Evolutionary conservation across 2,797 vertebrate genomes (phyloP), one percentile per base, ranked within the genome.

Genomic region (Hippopotamyrus pictus): DNA sequence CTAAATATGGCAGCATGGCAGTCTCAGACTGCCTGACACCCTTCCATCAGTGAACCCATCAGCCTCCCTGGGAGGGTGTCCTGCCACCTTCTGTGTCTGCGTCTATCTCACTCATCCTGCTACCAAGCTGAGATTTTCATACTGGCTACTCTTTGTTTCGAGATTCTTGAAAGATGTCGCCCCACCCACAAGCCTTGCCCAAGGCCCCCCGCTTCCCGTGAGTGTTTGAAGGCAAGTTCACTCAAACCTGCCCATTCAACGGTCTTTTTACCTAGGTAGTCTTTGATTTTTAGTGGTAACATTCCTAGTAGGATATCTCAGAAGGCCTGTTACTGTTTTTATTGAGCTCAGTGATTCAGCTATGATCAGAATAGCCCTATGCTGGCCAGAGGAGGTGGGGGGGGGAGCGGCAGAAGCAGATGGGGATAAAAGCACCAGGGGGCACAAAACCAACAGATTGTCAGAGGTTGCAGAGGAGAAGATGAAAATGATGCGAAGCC

Each of bases 1-100:
- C 22, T 88, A 88, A 44, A 88, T 69, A 88, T 50, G 59, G 87
- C 65, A 3, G 79, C 50, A 88, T 50, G 59, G 87, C 65, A 3
- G 79, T 25, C n/a, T 25, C 79, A 50, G 9, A 9, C 87, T 48
- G 87, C 41, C 41, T 73, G 87, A 69, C 22, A 88, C 22, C 46
- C 41, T 88, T 51, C 57, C 44, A 62, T 51, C 44, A 29, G 46
- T 17, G 82, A 29, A 62, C 62, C 87, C 33, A 29, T n/a, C 22
- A 33, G 29, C 44, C n/a, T 50, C 62, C 12, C 62, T n/a, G 59
- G 29, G 86, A 44, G 54, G 54, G 44, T 48, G 82, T 85, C 51
- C 84, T 54, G 48, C 14, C 50, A 17, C 51, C 84, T 54, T 54
- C 51, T 79, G 17, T 79, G 33, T 79, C 73, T 79, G 14, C 25